Evolutionary conservation across 2,113 vertebrate genomes (phyloP).

Genomic region (Cephalopterus ornatus): DNA sequence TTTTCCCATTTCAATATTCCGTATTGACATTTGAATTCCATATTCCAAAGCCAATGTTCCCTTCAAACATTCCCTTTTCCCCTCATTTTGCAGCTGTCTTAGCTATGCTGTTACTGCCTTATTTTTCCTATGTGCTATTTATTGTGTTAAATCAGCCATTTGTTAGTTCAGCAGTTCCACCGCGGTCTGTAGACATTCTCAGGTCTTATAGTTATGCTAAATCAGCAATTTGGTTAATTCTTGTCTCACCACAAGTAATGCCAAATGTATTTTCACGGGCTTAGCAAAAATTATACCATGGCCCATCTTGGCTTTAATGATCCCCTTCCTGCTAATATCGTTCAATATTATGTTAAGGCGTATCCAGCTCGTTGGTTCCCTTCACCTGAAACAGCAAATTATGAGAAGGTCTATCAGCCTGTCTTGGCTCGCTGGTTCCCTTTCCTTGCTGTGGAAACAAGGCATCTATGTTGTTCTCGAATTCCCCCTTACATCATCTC

Average conservation of each 20-base stretch:
- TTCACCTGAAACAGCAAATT: constrained; percentile 42
- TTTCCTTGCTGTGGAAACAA: not conserved
- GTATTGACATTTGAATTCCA: not conserved
- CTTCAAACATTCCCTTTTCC: not conserved
- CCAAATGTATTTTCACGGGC: constrained; percentile 9
- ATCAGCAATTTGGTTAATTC: constrained; percentile 35
- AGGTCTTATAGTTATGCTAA: not conserved
- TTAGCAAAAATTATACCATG: not conserved
- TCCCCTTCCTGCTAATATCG: not conserved
- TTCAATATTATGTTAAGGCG: constrained; percentile 1
- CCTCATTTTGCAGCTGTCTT: constrained; percentile 30
- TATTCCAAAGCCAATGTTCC: not conserved
- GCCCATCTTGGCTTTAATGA: constrained; percentile 40
- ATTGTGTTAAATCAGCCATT: constrained; percentile 64
- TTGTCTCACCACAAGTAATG: constrained; percentile 15
- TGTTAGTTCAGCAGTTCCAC: constrained; percentile 49
- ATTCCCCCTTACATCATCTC: not conserved
- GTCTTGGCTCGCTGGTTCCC: not conserved
- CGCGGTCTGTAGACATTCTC: not conserved
- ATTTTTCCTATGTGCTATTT: constrained; percentile 47
- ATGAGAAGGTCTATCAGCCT: not conserved
- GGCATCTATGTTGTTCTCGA: not conserved
- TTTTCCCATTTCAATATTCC: not conserved
- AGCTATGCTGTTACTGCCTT: constrained; percentile 7
- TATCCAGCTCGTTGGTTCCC: constrained; percentile 1